Conservation (phyloP, 2,797 vertebrate species). For the Tauraco hartlaubi region DNA sequence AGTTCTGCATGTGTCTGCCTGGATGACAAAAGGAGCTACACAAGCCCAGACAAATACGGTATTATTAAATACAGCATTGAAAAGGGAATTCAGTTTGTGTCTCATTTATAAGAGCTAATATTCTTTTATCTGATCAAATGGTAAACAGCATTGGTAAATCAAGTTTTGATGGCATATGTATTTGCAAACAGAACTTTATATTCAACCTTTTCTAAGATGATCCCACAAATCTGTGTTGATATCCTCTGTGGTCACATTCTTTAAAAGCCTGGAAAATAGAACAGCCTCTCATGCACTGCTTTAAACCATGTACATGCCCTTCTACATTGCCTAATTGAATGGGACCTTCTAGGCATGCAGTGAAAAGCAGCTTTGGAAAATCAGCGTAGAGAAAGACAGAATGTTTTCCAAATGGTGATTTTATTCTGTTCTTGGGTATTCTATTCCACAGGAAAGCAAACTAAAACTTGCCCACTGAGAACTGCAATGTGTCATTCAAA, state of each 20-base stretch:
- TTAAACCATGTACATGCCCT: not conserved
- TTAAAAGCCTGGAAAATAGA: slow-evolving; percentile 27
- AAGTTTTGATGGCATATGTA: slow-evolving; percentile 47
- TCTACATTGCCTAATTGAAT: slow-evolving; percentile 54
- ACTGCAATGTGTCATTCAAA: not conserved
- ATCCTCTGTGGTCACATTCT: slow-evolving; percentile 48
- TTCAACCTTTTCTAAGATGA: slow-evolving; percentile 48
- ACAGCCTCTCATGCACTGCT: not conserved
- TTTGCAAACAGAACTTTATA: slow-evolving; percentile 66
- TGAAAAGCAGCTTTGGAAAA: slow-evolving; percentile 33
- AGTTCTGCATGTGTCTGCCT: not conserved
- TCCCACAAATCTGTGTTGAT: slow-evolving; percentile 50
- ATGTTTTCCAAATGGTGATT: slow-evolving; percentile 44
- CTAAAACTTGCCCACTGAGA: not conserved
- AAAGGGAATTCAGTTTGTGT: slow-evolving; percentile 60
- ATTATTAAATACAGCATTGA: not conserved
- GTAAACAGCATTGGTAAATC: slow-evolving; percentile 60
- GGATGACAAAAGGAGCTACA: not conserved
- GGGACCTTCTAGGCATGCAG: slow-evolving; percentile 19
- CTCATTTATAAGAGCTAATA: slow-evolving; percentile 64
- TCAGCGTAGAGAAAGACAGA: not conserved
- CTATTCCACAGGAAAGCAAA: slow-evolving; percentile 14
- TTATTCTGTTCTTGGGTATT: slow-evolving; percentile 27
- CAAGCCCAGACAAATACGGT: not conserved
- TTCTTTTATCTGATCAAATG: slow-evolving; percentile 71